These are phyloP conservation scores for Agrilus mali DNA, from an alignment of 2,888 invertebrate species.

Conservation along the genomic window DNA sequence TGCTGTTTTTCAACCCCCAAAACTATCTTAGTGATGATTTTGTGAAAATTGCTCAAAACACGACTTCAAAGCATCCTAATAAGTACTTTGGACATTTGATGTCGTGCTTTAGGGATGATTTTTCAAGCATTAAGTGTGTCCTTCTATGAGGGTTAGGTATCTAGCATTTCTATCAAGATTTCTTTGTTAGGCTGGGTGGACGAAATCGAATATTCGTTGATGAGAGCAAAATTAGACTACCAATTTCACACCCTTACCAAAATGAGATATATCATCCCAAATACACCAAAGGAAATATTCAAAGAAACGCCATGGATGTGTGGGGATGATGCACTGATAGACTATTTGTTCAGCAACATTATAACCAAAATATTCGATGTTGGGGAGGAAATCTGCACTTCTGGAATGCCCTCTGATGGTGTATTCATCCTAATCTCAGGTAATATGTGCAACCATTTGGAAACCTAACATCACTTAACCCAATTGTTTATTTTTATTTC, in stretches of 20 bases:
- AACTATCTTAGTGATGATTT: no score
- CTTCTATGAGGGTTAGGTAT: no score
- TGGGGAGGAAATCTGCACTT: slow-evolving; percentile 15
- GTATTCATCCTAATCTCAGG: slow-evolving; percentile 28
- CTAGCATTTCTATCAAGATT: no score
- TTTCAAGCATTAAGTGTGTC: no score
- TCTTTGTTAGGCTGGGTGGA: slow-evolving; percentile 39
- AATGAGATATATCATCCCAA: slow-evolving; percentile 33
- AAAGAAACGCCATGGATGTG: slow-evolving; percentile 19
- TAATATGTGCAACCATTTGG: background rate
- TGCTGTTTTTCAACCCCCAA: no score
- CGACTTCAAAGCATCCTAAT: no score
- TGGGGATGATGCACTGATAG: slow-evolving; percentile 10
- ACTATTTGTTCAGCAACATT: slow-evolving; percentile 14
- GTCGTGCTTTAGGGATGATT: no score
- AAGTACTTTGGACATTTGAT: no score
- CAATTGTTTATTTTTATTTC: background rate
- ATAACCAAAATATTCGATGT: slow-evolving; percentile 12
- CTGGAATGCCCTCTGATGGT: slow-evolving; percentile 28
- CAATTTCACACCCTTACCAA: slow-evolving; percentile 25
- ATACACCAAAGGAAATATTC: slow-evolving; percentile 35
- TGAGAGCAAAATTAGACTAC: slow-evolving; percentile 41
- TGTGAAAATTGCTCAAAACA: no score
- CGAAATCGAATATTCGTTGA: slow-evolving; percentile 40
- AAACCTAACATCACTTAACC: background rate